These are phyloP conservation scores for Brachionus calyciflorus DNA, from an alignment of 1,140 invertebrate species.

Conservation along the genomic window DNA sequence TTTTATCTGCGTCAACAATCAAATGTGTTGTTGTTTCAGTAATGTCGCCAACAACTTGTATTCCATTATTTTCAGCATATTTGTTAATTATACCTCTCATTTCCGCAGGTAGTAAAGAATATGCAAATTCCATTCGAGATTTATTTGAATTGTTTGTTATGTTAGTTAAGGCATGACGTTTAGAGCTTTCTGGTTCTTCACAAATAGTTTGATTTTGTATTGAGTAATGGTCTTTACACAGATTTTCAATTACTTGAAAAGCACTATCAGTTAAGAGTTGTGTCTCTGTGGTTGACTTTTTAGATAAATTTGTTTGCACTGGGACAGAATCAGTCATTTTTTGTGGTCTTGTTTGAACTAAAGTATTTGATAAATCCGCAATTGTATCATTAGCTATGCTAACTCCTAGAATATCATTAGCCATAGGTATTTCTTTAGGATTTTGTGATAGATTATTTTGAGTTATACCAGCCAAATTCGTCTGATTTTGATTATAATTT, in stretches of 20 bases:
- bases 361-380: not conserved
- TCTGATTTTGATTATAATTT: conserved; percentile 14
- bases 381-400: not conserved
- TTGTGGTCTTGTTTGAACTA: not conserved
- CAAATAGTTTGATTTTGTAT: conserved; percentile 6
- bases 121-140: conserved; percentile 12
- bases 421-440: not conserved
- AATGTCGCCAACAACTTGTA: not conserved
- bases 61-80: conserved; percentile 4
- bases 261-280: conserved; percentile 17
- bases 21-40: conserved; percentile 8
- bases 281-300: not conserved
- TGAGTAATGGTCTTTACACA: conserved; percentile 24
- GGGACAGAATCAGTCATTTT: not conserved
- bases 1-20: conserved; percentile 39
- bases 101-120: conserved; percentile 20
- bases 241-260: not conserved
- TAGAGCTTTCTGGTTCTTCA: not conserved
- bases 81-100: conserved; percentile 4
- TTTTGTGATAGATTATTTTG: conserved; percentile 1
- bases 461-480: not conserved
- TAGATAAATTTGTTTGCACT: not conserved
- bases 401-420: conserved; percentile 12
- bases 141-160: not conserved
- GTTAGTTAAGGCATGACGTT: not conserved